Evolutionary conservation across 2,888 invertebrate genomes (phyloP), one percentile per base, ranked within the genome.

Genomic region (Glyphotaelius pellucidus): DNA sequence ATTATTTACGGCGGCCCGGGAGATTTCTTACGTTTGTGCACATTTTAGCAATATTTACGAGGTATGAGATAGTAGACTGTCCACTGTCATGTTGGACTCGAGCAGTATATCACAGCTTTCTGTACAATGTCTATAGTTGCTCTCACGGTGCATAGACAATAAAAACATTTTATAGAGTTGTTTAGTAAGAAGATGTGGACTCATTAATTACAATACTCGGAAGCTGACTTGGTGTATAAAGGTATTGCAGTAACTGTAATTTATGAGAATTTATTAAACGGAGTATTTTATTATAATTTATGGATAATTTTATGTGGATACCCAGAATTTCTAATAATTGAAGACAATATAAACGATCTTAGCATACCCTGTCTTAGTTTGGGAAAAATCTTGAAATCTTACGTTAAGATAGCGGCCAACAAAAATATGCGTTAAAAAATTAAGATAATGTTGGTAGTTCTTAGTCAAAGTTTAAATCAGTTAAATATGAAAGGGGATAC

Each of bases 21-120:
- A 91, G 87, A 89, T 91, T 89, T 84, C 89, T 83, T 80, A 83
- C 67, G 47, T 84, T 91, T 84, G 89, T 42, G 81, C 91, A 91
- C 84, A 91, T 90, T 90, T 90, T 31, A 90, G 87, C 80, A 25
- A 47, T 47, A 87, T 90, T 86, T 87, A 90, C 85, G 85, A 85
- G 86, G 47, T 42, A 47, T 47, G 47, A 86, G n/a, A 47, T 86
- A 42, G 47, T 86, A 83, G 67, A 67, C 67, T n/a, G 67, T 67
- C 52, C 32, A 35, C 83, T 83, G 83, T 83, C 83, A 5, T 83
- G 83, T 83, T 25, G 38, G 83, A 35, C 38, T 83, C n/a, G 19
- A 83, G 86, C 86, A 86, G 47, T 86, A 47, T 35, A 86, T 86
- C 86, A 83, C 38, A 25, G 35, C 83, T 32, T 83, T 83, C 35